Conservation (phyloP, 2,888 invertebrate species). For the Limenitis camilla region DNA sequence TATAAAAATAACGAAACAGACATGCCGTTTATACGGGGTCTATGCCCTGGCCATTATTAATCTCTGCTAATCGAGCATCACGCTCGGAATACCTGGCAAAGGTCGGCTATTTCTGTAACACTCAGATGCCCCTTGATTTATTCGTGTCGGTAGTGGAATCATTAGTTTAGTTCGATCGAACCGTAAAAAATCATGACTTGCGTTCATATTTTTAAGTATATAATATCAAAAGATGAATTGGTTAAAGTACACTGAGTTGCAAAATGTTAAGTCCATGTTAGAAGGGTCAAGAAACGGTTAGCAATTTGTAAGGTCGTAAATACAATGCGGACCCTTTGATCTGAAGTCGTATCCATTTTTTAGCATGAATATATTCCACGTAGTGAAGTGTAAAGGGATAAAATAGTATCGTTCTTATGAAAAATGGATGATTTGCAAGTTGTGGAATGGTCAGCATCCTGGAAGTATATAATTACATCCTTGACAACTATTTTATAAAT, state of each 20-base stretch:
- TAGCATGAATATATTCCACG: too few relatives aligned
- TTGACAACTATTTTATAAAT: too few relatives aligned
- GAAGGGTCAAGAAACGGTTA: neutral
- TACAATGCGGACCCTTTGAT: neutral
- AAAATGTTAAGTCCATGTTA: too few relatives aligned
- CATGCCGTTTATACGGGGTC: slow-evolving; percentile 12
- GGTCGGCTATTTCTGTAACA: slow-evolving; percentile 23
- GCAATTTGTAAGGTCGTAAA: neutral
- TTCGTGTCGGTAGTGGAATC: slow-evolving; percentile 18
- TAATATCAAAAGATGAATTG: too few relatives aligned
- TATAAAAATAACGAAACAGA: slow-evolving; percentile 1
- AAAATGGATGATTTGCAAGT: too few relatives aligned
- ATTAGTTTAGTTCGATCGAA: slow-evolving; percentile 20
- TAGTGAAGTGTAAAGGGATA: too few relatives aligned
- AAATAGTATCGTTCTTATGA: too few relatives aligned
- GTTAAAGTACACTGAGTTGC: too few relatives aligned
- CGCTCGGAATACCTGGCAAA: slow-evolving; percentile 24
- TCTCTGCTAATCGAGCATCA: slow-evolving; percentile 22
- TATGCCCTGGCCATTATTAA: slow-evolving; percentile 21
- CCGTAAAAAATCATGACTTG: neutral
- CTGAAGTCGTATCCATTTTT: too few relatives aligned
- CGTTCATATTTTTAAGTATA: too few relatives aligned
- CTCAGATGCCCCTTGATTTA: slow-evolving; percentile 24
- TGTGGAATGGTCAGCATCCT: too few relatives aligned
- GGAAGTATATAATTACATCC: too few relatives aligned